These are phyloP conservation scores for Berghia stephanieae DNA, from an alignment of 1,140 invertebrate species.

Conservation along the genomic window DNA sequence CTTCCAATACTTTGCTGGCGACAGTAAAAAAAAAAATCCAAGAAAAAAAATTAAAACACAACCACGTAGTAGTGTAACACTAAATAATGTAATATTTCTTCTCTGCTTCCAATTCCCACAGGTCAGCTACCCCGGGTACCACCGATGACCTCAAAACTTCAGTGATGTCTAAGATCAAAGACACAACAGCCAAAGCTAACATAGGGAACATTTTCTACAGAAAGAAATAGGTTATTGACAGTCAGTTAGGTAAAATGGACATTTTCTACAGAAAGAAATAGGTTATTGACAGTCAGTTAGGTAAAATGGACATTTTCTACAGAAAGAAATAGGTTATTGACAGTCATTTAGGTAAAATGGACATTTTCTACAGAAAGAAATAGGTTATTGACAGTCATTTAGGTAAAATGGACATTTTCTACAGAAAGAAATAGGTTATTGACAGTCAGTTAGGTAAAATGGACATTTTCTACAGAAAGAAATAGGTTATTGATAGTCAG, in stretches of 20 bases:
- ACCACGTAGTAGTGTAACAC: no score
- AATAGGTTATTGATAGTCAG: no score
- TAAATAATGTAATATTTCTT: no score
- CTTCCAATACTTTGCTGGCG: no score
- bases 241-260: not conserved
- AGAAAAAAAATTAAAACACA: no score
- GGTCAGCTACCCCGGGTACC: constrained; percentile 31
- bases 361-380: not conserved
- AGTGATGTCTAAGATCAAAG: constrained; percentile 59
- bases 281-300: not conserved
- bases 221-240: constrained; percentile 48
- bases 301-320: not conserved
- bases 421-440: no score
- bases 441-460: no score
- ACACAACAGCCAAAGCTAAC: constrained; percentile 59
- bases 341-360: not conserved
- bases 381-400: not conserved
- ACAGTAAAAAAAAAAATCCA: no score
- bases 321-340: not conserved
- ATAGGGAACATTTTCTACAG: constrained; percentile 59
- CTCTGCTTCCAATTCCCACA: no score
- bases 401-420: no score
- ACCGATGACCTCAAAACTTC: constrained; percentile 56
- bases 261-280: not conserved
- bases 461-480: no score